A percentile compares a stretch with the other conserved stretches of the same genome.
Evolutionary conservation across 2,113 vertebrate genomes (phyloP).

Genomic region (Gobio gobio): DNA sequence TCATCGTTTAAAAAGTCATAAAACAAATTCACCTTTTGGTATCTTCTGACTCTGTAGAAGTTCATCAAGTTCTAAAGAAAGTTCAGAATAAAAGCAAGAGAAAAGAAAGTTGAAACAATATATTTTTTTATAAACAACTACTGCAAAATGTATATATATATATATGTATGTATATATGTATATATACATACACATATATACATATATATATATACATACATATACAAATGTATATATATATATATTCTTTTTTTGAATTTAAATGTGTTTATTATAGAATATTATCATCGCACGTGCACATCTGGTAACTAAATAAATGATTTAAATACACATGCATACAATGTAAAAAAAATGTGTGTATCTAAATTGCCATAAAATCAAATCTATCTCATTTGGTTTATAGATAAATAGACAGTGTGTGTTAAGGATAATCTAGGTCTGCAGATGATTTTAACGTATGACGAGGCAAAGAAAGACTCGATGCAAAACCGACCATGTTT

Average conservation of each 20-base stretch:
- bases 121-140: neutral
- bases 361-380: neutral
- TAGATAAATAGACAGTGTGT: neutral
- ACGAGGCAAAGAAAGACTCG: too few relatives aligned
- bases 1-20: neutral
- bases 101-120: neutral
- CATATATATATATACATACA: too few relatives aligned
- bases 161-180: too few relatives aligned
- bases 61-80: neutral
- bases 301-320: neutral
- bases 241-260: too few relatives aligned
- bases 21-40: conserved; percentile 1
- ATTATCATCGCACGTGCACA: neutral
- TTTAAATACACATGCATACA: neutral
- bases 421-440: neutral
- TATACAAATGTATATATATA: too few relatives aligned
- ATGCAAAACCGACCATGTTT: neutral
- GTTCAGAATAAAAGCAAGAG: neutral
- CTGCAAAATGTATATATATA: neutral
- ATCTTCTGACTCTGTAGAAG: neutral
- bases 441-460: neutral
- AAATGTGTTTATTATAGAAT: neutral
- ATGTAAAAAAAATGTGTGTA: neutral
- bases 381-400: neutral
- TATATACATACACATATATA: too few relatives aligned